phyloP scores from a whole-genome alignment of 2,113 vertebrate genomes.

The Campylomormyrus tamandua region DNA sequence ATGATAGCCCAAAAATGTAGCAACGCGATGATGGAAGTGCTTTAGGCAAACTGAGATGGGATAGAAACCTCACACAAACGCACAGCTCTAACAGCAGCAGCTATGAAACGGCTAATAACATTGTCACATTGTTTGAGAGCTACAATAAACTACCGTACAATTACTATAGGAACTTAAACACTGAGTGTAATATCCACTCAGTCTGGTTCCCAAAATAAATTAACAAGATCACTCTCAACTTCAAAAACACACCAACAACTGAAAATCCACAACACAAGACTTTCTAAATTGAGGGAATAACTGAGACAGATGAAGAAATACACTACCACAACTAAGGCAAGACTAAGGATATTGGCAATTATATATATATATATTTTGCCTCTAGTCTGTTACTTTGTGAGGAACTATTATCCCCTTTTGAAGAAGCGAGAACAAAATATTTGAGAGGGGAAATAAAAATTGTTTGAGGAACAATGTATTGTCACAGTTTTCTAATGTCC shows the following conservation, averaged over 20 bases:
- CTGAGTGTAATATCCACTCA: not conserved
- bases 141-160: not conserved
- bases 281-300: not conserved
- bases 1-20: not conserved
- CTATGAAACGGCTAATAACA: not conserved
- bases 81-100: not conserved
- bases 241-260: not conserved
- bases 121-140: not conserved
- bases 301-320: not conserved
- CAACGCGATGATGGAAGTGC: not conserved
- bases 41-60: not conserved
- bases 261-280: not conserved
- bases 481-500: not conserved
- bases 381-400: not conserved
- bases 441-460: slow-evolving; percentile 4
- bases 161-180: not conserved
- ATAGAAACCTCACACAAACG: not conserved
- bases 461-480: not conserved
- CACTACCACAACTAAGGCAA: not conserved
- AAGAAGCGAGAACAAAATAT: slow-evolving; percentile 14
- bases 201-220: not conserved
- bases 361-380: not conserved
- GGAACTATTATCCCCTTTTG: not conserved
- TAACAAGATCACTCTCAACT: not conserved
- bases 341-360: not conserved